Evolutionary conservation across 2,888 invertebrate genomes (phyloP).

Genomic region (Drosophila limbata): DNA sequence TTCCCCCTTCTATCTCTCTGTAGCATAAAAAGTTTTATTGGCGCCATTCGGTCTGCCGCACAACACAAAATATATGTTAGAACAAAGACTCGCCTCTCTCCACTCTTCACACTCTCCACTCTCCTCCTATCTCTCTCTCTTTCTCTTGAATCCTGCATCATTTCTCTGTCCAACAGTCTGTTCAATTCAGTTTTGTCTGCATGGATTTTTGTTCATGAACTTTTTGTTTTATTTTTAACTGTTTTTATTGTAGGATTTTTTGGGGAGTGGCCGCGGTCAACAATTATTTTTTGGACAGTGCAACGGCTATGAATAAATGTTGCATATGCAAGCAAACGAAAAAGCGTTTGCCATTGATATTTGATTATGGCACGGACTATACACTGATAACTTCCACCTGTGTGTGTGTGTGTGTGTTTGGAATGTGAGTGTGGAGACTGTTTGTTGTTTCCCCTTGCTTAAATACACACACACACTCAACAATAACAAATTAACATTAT

Average conservation of each 20-base stretch:
- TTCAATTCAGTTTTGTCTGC: constrained; percentile 27
- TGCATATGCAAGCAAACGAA: constrained; percentile 18
- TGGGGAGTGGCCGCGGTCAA: constrained; percentile 44
- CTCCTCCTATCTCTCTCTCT: neutral
- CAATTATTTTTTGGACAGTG: constrained; percentile 41
- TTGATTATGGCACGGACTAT: constrained; percentile 33
- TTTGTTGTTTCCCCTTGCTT: constrained; percentile 19
- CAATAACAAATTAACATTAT: constrained; percentile 33
- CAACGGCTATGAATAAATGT: constrained; percentile 29
- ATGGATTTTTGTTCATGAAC: constrained; percentile 26
- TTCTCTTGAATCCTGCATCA: neutral
- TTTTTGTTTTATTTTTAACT: constrained; percentile 23
- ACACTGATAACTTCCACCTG: constrained; percentile 4
- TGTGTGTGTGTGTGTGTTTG: neutral
- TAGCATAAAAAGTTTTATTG: constrained; percentile 71
- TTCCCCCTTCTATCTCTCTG: neutral
- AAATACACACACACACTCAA: constrained; percentile 16
- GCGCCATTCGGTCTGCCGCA: constrained; percentile 75
- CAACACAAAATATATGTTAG: constrained; percentile 52
- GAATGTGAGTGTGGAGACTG: neutral
- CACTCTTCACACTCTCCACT: neutral
- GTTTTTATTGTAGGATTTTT: constrained; percentile 8
- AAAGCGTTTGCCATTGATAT: constrained; percentile 48
- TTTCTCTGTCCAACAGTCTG: constrained; percentile 4
- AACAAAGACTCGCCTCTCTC: constrained; percentile 8